These are phyloP conservation scores for Chironomus striatipennis DNA, from an alignment of 1,140 invertebrate genomes.

Conservation along the genomic window DNA sequence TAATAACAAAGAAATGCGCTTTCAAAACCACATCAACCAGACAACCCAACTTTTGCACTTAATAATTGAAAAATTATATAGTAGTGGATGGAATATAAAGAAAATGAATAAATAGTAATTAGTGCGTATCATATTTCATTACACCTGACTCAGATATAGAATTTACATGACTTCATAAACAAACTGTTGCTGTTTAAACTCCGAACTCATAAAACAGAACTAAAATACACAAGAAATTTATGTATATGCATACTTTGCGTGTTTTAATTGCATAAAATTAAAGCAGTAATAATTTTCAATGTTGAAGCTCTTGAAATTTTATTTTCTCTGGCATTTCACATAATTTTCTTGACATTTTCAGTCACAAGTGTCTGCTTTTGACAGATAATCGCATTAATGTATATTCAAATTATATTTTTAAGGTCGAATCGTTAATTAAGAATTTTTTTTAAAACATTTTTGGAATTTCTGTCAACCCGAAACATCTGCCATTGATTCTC, in stretches of 20 bases:
- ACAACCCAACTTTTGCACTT: no score
- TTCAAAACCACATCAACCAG: no score
- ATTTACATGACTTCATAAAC: constrained; percentile 18
- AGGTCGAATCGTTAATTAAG: neutral
- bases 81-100: neutral
- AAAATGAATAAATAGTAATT: neutral
- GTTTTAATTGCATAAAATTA: constrained; percentile 20
- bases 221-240: neutral
- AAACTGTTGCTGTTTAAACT: neutral
- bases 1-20: no score
- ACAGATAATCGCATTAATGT: constrained; percentile 11
- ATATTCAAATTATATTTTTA: constrained; percentile 18
- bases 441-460: neutral
- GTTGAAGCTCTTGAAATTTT: neutral
- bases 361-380: neutral
- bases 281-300: neutral
- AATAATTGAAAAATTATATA: no score
- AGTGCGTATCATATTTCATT: constrained; percentile 22
- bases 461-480: neutral
- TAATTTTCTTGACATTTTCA: constrained; percentile 6
- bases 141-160: constrained; percentile 14
- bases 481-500: neutral
- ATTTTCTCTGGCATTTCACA: neutral
- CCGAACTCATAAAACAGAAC: neutral
- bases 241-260: neutral